Conservation (phyloP, 1,140 invertebrate species). For the Parasteatoda tepidariorum region DNA sequence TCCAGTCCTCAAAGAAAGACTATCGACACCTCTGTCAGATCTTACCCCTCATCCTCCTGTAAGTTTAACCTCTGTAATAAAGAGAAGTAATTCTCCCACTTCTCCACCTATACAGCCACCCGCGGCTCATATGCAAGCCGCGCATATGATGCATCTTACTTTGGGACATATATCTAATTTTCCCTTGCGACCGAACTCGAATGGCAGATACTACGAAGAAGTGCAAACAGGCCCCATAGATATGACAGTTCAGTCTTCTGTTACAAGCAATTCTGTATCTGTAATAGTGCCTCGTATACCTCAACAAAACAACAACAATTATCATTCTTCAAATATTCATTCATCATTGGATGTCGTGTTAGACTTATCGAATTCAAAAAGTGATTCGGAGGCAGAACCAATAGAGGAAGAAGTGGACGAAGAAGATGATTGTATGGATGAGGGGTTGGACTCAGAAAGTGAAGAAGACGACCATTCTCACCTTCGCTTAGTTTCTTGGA, state of each 20-base stretch:
- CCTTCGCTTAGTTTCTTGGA: background rate
- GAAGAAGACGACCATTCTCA: conserved; percentile 20
- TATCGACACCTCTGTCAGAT: conserved; percentile 4
- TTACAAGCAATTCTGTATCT: conserved; percentile 13
- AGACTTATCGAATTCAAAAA: conserved; percentile 63
- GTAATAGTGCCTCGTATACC: conserved; percentile 12
- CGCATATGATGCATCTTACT: conserved; percentile 51
- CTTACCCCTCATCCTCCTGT: conserved; percentile 15
- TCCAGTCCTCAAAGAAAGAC: conserved; percentile 11
- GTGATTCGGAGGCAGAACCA: conserved; percentile 74
- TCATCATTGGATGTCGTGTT: conserved; percentile 61
- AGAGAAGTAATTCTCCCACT: background rate
- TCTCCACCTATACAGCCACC: conserved; percentile 12
- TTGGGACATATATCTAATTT: conserved; percentile 50
- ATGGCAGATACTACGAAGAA: conserved; percentile 50
- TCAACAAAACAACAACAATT: background rate
- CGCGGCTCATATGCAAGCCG: conserved; percentile 30
- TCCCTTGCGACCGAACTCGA: conserved; percentile 21
- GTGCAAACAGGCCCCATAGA: conserved; percentile 62
- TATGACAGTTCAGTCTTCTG: conserved; percentile 60
- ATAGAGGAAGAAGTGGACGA: conserved; percentile 70
- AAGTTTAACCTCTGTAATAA: conserved; percentile 33
- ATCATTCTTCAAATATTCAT: background rate
- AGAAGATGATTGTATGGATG: conserved; percentile 73
- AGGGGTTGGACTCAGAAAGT: conserved; percentile 19